These are phyloP conservation scores for Pheosia gnoma DNA, from an alignment of 2,888 invertebrate species.

Conservation along the genomic window DNA sequence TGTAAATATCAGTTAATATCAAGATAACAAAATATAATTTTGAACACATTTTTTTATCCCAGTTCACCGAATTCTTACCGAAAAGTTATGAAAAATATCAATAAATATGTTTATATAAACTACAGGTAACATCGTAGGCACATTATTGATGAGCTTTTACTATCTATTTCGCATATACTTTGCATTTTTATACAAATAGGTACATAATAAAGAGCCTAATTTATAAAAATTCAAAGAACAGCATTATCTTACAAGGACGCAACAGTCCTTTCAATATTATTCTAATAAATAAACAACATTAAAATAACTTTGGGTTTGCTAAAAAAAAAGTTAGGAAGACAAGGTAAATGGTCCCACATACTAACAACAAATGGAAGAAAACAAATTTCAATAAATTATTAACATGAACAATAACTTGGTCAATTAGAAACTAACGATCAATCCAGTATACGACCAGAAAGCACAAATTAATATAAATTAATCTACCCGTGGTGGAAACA, in stretches of 20 bases:
- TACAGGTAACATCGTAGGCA: conserved; percentile 84
- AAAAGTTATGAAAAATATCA: conserved; percentile 61
- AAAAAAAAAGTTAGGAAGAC: conserved; percentile 75
- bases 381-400: conserved; percentile 60
- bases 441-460: conserved; percentile 22
- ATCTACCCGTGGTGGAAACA: conserved; percentile 54
- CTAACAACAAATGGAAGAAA: conserved; percentile 50
- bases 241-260: conserved; percentile 26
- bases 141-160: conserved; percentile 78
- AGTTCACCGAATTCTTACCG: conserved; percentile 65
- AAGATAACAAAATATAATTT: conserved; percentile 67
- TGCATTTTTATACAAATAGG: conserved; percentile 20
- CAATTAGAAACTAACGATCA: conserved; percentile 37
- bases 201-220: conserved; percentile 1
- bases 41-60: conserved; percentile 77
- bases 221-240: conserved; percentile 18
- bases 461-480: conserved; percentile 12
- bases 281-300: conserved; percentile 75
- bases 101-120: conserved; percentile 68
- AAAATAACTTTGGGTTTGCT: conserved; percentile 79
- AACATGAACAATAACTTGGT: conserved; percentile 56
- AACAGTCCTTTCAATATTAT: conserved; percentile 48
- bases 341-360: conserved; percentile 69
- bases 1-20: conserved; percentile 80
- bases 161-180: conserved; percentile 48